A percentile compares a stretch with the other conserved stretches of the same genome.
Evolutionary conservation across 2,113 vertebrate genomes (phyloP).

Genomic region (Raja brachyura): DNA sequence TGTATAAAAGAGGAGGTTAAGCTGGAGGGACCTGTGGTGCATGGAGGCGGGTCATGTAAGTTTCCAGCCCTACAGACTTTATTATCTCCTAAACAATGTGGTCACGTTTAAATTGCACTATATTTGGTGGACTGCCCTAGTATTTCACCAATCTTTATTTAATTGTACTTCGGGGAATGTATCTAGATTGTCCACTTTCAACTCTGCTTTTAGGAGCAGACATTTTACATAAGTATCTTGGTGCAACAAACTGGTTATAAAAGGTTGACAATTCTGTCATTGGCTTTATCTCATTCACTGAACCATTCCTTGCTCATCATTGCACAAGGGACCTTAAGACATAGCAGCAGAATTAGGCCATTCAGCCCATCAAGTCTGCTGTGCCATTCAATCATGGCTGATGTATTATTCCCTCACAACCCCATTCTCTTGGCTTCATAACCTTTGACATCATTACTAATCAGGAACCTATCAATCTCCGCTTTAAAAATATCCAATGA

Average conservation of each 20-base stretch:
- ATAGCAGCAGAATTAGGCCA: too few species aligned
- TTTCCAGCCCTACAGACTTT: neutral
- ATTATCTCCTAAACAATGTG: neutral
- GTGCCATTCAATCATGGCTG: too few species aligned
- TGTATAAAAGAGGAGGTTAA: too few species aligned
- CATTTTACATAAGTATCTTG: neutral
- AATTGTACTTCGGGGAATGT: neutral
- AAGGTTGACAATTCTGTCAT: neutral
- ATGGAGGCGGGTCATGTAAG: too few species aligned
- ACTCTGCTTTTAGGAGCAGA: neutral
- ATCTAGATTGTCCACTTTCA: neutral
- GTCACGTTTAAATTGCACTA: neutral
- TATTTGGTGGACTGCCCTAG: neutral
- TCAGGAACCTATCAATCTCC: too few species aligned
- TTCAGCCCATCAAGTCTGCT: too few species aligned
- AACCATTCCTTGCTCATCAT: neutral
- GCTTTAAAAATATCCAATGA: too few species aligned
- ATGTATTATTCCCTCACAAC: too few species aligned
- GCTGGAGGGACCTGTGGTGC: too few species aligned
- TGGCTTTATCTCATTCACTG: neutral
- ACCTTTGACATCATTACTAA: too few species aligned
- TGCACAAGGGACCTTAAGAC: too few species aligned
- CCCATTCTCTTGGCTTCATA: too few species aligned
- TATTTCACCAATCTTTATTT: neutral
- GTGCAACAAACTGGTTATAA: neutral